These are phyloP conservation scores for Eudemis profundana DNA, from an alignment of 2,888 invertebrate genomes.

Conservation along the genomic window DNA sequence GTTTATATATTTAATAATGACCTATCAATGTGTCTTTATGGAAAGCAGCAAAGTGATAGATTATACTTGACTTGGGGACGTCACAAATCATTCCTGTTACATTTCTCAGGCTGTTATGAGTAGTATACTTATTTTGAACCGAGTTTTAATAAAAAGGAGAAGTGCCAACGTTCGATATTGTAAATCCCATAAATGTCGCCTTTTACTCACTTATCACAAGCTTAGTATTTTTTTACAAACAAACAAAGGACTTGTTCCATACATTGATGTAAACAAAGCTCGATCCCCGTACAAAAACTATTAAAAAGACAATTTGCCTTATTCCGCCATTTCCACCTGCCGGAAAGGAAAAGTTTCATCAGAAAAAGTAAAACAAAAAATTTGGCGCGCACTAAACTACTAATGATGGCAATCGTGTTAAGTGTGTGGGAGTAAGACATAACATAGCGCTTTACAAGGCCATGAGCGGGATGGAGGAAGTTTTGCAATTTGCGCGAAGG, in stretches of 20 bases:
- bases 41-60: no score
- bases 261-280: constrained; percentile 5
- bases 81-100: no score
- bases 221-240: no score
- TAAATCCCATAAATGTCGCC: no score
- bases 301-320: constrained; percentile 31
- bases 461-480: constrained; percentile 30
- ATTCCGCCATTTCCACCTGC: constrained; percentile 13
- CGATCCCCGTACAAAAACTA: constrained; percentile 18
- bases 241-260: not conserved
- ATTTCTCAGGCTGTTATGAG: no score
- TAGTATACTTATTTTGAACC: no score
- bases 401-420: constrained; percentile 48
- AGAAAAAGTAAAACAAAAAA: constrained; percentile 41
- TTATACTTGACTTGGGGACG: no score
- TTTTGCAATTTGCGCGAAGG: constrained; percentile 18
- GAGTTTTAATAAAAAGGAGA: no score
- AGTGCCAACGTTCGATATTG: no score
- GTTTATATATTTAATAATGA: no score
- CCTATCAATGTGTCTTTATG: no score
- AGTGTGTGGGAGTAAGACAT: constrained; percentile 23
- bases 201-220: no score
- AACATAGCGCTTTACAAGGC: constrained; percentile 21
- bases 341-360: constrained; percentile 40
- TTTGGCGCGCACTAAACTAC: constrained; percentile 45